Evolutionary conservation across 2,888 invertebrate species (phyloP), one percentile per base, ranked within the genome.

Genomic region (Gymnosoma rotundatum): DNA sequence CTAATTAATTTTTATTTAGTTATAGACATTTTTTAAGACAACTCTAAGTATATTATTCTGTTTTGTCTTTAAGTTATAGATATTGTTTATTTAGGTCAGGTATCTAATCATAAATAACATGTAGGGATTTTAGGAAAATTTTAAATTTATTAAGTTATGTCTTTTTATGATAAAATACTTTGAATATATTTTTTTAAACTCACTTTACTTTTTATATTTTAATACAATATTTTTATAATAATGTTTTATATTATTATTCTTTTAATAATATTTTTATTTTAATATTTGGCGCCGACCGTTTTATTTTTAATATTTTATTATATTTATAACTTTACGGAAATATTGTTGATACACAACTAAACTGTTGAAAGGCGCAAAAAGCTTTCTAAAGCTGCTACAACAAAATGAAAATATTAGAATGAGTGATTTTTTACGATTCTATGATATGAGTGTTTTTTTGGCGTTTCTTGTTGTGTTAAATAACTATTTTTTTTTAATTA

Each of bases 341-440:
- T 84, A 78, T 84, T 84, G 84, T 81, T 81, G 84, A 84, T 81
- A 81, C 74, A 84, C 81, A 81, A 84, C 84, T 81, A 74, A 84
- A 81, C 64, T 78, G 74, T 74, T 84, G 74, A 84, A 66, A 74
- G 78, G 74, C 69, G 52, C 54, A 25, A 58, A 84, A 78, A 84
- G 84, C 84, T 84, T 50, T 80, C 56, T 20, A 66, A 80, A 83
- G 83, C 80, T 75, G 54, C 70, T 56, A 63, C 67, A 72, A 54
- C 82, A 45, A 76, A 64, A 75, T 38, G 76, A 79, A 54, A 69
- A 54, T 36, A 74, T 81, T 84, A 69, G 72, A 78, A 52, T 70
- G 78, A 84, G 84, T 74, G 52, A 12, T 66, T 76, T 67, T 48
- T 67, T 63, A 1, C n/a, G 16, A 32, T 66, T 66, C 45, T 52